Percentiles rank a stretch among this genome's conserved stretches.
phyloP scores from a whole-genome alignment of 2,113 vertebrate genomes.

The Cyprinus carpio region DNA sequence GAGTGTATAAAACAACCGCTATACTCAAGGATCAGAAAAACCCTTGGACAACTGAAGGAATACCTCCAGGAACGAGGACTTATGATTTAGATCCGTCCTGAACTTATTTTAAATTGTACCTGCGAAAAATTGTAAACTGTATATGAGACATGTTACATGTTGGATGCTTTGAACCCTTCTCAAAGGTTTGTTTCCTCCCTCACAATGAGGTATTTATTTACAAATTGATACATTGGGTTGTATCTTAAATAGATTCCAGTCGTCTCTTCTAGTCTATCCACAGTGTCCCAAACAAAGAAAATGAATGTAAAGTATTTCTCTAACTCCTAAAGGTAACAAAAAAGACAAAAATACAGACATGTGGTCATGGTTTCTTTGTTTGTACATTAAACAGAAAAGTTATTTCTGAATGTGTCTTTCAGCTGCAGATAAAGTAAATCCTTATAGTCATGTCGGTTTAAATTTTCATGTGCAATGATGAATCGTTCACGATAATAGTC shows the following conservation, averaged over 20 bases:
- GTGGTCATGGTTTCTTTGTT: constrained; percentile 56
- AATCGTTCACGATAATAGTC: background rate
- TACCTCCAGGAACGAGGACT: constrained; percentile 3
- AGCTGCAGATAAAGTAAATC: background rate
- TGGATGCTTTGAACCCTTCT: constrained; percentile 66
- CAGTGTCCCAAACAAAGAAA: constrained; percentile 62
- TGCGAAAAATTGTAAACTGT: background rate
- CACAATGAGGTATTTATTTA: constrained; percentile 77
- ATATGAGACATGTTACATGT: constrained; percentile 62
- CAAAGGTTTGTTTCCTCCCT: constrained; percentile 72
- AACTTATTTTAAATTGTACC: background rate
- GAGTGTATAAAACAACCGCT: background rate
- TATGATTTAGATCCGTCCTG: background rate
- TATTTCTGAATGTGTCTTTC: constrained; percentile 2
- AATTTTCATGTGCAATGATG: background rate
- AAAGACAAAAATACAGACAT: constrained; percentile 29
- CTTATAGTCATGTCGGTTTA: background rate
- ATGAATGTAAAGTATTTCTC: constrained; percentile 63
- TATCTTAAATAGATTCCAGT: constrained; percentile 56
- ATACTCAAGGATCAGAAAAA: background rate
- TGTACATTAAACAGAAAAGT: constrained; percentile 58
- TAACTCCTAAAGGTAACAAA: constrained; percentile 23
- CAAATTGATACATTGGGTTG: constrained; percentile 63
- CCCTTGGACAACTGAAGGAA: constrained; percentile 4
- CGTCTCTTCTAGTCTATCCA: constrained; percentile 50